Evolutionary conservation across 2,113 vertebrate genomes (phyloP), one percentile per base, ranked within the genome.

Genomic region (Cyprinodon brontotheroides): DNA sequence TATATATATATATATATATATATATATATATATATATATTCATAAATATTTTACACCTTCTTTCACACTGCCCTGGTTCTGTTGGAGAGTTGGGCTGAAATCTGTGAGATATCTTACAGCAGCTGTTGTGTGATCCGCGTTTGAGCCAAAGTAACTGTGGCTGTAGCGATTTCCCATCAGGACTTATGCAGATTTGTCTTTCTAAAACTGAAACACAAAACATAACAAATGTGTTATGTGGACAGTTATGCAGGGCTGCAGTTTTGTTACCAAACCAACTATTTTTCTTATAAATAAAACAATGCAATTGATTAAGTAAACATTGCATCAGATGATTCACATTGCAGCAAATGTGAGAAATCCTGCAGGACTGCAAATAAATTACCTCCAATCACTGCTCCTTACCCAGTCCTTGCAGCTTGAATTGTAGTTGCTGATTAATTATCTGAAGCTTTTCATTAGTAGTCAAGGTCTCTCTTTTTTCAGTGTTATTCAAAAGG

Each of bases 21-120:
- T 9, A 53, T 84, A 81, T 78, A 65, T 84, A 84, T 72, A 72
- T 82, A 65, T 77, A 60, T 90, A 84, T 87, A 87, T 87, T 79
- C 81, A 85, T 87, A 84, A 88, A 88, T 91, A 87, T 81, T 89
- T 92, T 70, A 89, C 80, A 79, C 76, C 71, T 84, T 83, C 78
- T 84, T 77, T 86, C 79, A 85, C 82, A 85, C 83, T 85, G 76
- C 20, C 69, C 43, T 70, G 82, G 29, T 82, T 89, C 74, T 84
- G 75, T 79, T 86, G 75, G 65, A 60, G 73, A 61, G 72, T 74
- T 84, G 4, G 41, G 75, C 53, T 68, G 74, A 78, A 84, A 87
- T 86, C 80, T 84, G 86, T 37, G 73, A 89, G 79, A 82, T 89
- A 77, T 82, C 81, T 70, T 74, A 36, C 81, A 82, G 76, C 83